Evolutionary conservation across 2,888 invertebrate species (phyloP).

Genomic region (Plutella xylostella): DNA sequence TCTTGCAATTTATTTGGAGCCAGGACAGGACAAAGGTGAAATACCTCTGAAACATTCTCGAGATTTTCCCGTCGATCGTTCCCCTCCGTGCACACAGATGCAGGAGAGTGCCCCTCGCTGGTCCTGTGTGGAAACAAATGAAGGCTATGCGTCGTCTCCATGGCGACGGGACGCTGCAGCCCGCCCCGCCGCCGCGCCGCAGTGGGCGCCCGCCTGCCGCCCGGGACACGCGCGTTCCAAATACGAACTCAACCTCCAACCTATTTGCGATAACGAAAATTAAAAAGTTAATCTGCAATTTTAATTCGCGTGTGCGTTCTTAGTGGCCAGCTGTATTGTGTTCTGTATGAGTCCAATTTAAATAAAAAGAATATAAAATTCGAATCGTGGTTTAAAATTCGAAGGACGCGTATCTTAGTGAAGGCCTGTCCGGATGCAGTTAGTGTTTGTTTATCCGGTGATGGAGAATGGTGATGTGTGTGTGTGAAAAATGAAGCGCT

Average conservation of each 20-base stretch:
- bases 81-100: too few relatives aligned
- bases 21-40: too few relatives aligned
- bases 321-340: not conserved
- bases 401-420: conserved; percentile 14
- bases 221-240: conserved; percentile 14
- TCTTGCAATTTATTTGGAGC: too few relatives aligned
- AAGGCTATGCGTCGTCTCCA: conserved; percentile 43
- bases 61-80: too few relatives aligned
- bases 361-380: too few relatives aligned
- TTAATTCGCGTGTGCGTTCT: not conserved
- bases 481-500: conserved; percentile 51
- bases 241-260: conserved; percentile 13
- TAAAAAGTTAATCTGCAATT: not conserved
- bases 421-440: conserved; percentile 59
- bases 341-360: too few relatives aligned
- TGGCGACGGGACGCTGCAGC: conserved; percentile 62
- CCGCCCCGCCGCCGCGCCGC: conserved; percentile 41
- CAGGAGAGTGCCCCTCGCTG: too few relatives aligned
- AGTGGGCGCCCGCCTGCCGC: conserved; percentile 29
- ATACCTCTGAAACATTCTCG: too few relatives aligned
- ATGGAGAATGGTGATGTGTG: conserved; percentile 34
- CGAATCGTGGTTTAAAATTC: conserved; percentile 10
- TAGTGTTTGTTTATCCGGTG: conserved; percentile 48
- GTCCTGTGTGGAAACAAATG: too few relatives aligned
- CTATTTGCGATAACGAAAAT: not conserved